phyloP scores from a whole-genome alignment of 2,888 invertebrate species.

The Exephanes ischioxanthus region DNA sequence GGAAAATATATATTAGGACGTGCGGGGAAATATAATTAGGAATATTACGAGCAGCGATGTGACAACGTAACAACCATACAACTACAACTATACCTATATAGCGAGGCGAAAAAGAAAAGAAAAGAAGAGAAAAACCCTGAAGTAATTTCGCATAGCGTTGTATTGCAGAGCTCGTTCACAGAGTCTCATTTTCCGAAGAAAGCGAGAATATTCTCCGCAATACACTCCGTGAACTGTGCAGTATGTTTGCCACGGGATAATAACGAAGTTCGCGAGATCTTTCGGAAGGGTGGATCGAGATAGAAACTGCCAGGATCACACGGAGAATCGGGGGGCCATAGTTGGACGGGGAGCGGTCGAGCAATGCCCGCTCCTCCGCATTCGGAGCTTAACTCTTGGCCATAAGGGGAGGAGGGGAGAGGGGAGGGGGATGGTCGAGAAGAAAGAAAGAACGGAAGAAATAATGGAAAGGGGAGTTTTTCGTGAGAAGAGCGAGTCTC shows the following conservation, averaged over 20 bases:
- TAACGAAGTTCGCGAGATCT: conserved; percentile 55
- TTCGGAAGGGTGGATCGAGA: conserved; percentile 41
- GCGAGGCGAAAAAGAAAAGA: background rate
- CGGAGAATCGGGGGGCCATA: conserved; percentile 19
- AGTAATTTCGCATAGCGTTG: background rate
- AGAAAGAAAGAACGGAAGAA: conserved; percentile 23
- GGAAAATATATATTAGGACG: too few species aligned
- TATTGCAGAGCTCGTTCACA: background rate
- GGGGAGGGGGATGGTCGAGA: background rate
- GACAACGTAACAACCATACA: too few species aligned
- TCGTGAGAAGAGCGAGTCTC: conserved; percentile 42
- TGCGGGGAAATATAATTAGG: too few species aligned
- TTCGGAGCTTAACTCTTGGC: conserved; percentile 1
- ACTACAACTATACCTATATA: too few species aligned
- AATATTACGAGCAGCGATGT: too few species aligned
- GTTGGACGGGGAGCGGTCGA: background rate
- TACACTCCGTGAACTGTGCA: conserved; percentile 1
- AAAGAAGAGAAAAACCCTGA: background rate
- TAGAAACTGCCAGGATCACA: conserved; percentile 29
- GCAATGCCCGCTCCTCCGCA: conserved; percentile 9
- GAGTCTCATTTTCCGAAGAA: background rate
- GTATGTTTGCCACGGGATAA: conserved; percentile 18
- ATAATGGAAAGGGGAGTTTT: conserved; percentile 35
- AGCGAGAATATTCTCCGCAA: background rate
- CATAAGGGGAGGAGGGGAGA: background rate